Percentiles rank a stretch among this genome's conserved stretches.
Conservation (phyloP, 2,888 invertebrate species). For the Tenthredo livida region DNA sequence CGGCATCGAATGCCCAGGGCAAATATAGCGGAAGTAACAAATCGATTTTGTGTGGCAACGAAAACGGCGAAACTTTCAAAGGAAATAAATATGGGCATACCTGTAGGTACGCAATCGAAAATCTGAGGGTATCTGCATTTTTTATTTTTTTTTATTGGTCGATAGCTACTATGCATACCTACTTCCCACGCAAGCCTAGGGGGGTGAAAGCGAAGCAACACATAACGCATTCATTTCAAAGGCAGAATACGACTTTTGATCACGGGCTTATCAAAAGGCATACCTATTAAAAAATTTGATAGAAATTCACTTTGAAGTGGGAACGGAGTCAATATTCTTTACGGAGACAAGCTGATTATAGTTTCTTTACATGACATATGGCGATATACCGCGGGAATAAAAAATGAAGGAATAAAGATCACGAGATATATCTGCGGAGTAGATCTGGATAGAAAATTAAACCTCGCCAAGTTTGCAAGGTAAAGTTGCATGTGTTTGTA, state of each 20-base stretch:
- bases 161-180: neutral
- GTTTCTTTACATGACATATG: neutral
- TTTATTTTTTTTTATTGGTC: neutral
- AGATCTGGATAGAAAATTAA: neutral
- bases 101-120: constrained; percentile 9
- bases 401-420: neutral
- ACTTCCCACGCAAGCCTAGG: neutral
- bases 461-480: neutral
- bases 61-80: neutral
- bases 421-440: neutral
- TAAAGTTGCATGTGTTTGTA: neutral
- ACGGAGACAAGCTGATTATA: neutral
- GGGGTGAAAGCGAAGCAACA: neutral
- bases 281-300: neutral
- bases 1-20: neutral
- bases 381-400: neutral
- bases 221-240: constrained; percentile 18
- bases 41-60: constrained; percentile 33
- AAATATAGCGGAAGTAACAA: constrained; percentile 35
- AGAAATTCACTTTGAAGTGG: constrained; percentile 8
- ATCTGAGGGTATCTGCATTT: constrained; percentile 20
- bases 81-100: constrained; percentile 21
- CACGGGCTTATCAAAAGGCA: constrained; percentile 15
- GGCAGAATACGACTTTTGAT: constrained; percentile 13
- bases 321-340: neutral